Conservation (phyloP, 2,888 invertebrate species). For the Tineola bisselliella region DNA sequence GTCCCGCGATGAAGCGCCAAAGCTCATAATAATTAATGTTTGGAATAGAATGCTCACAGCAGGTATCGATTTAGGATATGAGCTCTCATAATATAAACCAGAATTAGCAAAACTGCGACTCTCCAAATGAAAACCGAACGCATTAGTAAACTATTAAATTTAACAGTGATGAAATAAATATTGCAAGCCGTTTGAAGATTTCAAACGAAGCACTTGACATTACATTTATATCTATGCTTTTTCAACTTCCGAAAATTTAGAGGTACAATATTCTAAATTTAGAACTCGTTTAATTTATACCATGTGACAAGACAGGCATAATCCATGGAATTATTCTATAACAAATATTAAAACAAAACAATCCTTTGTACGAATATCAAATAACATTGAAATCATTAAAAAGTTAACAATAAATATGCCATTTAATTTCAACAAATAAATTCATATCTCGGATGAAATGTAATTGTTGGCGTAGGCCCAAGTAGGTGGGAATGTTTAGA, state of each 20-base stretch:
- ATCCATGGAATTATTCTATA: too few species aligned
- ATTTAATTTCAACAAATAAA: not conserved
- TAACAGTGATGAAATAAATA: not conserved
- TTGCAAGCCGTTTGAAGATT: not conserved
- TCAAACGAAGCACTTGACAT: too few species aligned
- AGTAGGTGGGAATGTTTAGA: conserved; percentile 46
- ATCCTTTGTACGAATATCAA: too few species aligned
- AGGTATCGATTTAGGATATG: conserved; percentile 54
- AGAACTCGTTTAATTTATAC: too few species aligned
- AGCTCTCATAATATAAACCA: conserved; percentile 31
- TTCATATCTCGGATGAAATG: not conserved
- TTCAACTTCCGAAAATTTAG: too few species aligned
- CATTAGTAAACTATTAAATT: not conserved
- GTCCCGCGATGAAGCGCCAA: not conserved
- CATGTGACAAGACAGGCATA: too few species aligned
- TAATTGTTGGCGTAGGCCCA: conserved; percentile 47
- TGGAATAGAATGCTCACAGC: not conserved
- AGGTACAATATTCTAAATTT: too few species aligned
- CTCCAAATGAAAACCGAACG: not conserved
- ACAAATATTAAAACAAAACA: too few species aligned
- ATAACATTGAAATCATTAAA: too few species aligned
- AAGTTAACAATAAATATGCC: not conserved
- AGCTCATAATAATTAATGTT: not conserved
- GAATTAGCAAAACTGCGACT: conserved; percentile 35
- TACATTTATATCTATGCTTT: too few species aligned